Evolutionary conservation across 1,140 invertebrate species (phyloP).

Genomic region (Neodiprion pinetum): DNA sequence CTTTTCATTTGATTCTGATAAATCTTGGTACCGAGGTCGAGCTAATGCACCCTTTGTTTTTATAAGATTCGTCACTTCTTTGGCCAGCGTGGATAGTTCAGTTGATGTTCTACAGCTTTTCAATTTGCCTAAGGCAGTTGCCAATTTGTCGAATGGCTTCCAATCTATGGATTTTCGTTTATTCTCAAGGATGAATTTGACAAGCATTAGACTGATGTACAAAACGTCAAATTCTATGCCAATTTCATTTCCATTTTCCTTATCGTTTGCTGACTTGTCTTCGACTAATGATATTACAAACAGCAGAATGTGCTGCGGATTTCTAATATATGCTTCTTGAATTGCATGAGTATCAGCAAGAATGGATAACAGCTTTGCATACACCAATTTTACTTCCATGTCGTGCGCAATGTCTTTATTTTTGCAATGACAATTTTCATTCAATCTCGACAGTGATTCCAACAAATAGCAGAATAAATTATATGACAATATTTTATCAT

Average conservation of each 20-base stretch:
- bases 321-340: constrained; percentile 48
- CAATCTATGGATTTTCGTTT: constrained; percentile 46
- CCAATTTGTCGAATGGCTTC: constrained; percentile 57
- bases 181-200: constrained; percentile 51
- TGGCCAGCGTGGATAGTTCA: constrained; percentile 41
- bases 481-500: constrained; percentile 38
- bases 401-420: constrained; percentile 20
- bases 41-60: constrained; percentile 54
- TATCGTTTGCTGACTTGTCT: constrained; percentile 14
- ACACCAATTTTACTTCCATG: constrained; percentile 43
- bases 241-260: constrained; percentile 22
- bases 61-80: constrained; percentile 60
- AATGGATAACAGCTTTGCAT: constrained; percentile 48
- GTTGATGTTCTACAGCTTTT: constrained; percentile 15
- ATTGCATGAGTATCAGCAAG: constrained; percentile 47
- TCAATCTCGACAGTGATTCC: constrained; percentile 33
- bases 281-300: constrained; percentile 51
- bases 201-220: constrained; percentile 58
- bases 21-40: constrained; percentile 42
- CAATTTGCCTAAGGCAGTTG: constrained; percentile 55
- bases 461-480: constrained; percentile 51
- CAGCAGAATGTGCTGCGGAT: constrained; percentile 49
- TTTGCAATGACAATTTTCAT: constrained; percentile 11
- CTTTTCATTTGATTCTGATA: constrained; percentile 40
- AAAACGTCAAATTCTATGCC: constrained; percentile 44